These are phyloP conservation scores for Caenorhabditis zanzibari DNA, from an alignment of 2,888 invertebrate species.

Conservation along the genomic window DNA sequence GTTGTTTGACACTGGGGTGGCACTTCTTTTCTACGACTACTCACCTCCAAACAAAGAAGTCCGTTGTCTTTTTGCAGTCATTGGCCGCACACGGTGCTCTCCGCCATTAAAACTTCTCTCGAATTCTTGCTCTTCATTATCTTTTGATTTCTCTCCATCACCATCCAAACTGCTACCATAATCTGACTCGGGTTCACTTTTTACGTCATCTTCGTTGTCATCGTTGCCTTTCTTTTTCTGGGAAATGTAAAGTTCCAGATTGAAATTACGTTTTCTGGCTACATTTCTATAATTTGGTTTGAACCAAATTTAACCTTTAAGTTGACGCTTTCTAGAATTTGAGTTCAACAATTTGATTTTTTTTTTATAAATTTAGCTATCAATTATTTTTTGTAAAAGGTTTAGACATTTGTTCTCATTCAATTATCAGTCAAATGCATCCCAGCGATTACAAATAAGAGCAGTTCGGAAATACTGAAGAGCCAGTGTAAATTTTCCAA, in stretches of 20 bases:
- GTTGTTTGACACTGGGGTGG: conserved; percentile 48
- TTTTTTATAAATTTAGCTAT: too few relatives aligned
- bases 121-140: neutral
- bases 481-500: too few relatives aligned
- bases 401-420: too few relatives aligned
- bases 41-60: conserved; percentile 64
- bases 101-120: conserved; percentile 10
- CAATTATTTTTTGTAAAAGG: too few relatives aligned
- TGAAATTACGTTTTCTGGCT: neutral
- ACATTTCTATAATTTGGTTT: too few relatives aligned
- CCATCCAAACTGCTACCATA: conserved; percentile 60
- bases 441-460: too few relatives aligned
- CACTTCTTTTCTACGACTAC: conserved; percentile 22
- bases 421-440: too few relatives aligned
- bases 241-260: neutral
- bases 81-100: conserved; percentile 43
- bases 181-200: conserved; percentile 56
- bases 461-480: too few relatives aligned
- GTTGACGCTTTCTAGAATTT: too few relatives aligned
- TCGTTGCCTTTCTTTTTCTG: conserved; percentile 25
- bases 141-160: conserved; percentile 36
- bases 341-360: too few relatives aligned
- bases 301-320: too few relatives aligned
- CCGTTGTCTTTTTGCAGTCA: conserved; percentile 58
- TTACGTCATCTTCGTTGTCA: conserved; percentile 8